Percentiles rank a stretch among this genome's conserved stretches.
Evolutionary conservation across 2,797 vertebrate species (phyloP).

Genomic region (Sebastes glaucus): DNA sequence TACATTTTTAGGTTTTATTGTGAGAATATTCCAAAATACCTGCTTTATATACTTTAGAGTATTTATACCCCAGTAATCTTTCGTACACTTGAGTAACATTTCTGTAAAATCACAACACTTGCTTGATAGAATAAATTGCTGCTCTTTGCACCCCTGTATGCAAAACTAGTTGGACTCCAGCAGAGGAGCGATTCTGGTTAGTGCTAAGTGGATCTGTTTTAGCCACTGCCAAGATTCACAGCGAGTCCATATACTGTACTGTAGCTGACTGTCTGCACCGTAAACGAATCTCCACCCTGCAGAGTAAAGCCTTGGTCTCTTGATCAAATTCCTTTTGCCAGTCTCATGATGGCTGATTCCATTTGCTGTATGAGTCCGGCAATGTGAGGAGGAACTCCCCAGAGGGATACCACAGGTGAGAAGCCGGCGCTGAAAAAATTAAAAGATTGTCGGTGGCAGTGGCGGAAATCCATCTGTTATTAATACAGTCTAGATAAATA

Average conservation of each 20-base stretch:
- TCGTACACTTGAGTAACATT: neutral
- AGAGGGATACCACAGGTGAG: slow-evolving; percentile 28
- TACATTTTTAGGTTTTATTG: neutral
- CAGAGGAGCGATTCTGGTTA: neutral
- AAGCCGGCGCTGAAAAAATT: slow-evolving; percentile 23
- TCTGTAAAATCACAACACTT: neutral
- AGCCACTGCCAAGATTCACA: slow-evolving; percentile 11
- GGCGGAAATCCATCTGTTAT: slow-evolving; percentile 48
- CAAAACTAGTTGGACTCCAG: neutral
- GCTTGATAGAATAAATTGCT: neutral
- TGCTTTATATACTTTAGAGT: neutral
- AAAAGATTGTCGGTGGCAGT: slow-evolving; percentile 36
- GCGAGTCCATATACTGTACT: neutral
- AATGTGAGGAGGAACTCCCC: slow-evolving; percentile 20
- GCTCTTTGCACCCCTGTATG: neutral
- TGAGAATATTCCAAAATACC: no score
- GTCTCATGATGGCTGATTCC: slow-evolving; percentile 47
- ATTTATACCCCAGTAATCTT: neutral
- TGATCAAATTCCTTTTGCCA: slow-evolving; percentile 54
- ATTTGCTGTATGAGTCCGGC: slow-evolving; percentile 41
- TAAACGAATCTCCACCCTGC: slow-evolving; percentile 35
- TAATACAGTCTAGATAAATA: slow-evolving; percentile 23
- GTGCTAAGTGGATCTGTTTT: slow-evolving; percentile 19
- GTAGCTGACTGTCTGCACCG: slow-evolving; percentile 1
- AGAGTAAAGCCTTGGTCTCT: slow-evolving; percentile 22